Percentiles rank a stretch among this genome's conserved stretches.
These are phyloP conservation scores for Daubentonia madagascariensis DNA, from an alignment of 2,113 vertebrate species.

Conservation along the genomic window DNA sequence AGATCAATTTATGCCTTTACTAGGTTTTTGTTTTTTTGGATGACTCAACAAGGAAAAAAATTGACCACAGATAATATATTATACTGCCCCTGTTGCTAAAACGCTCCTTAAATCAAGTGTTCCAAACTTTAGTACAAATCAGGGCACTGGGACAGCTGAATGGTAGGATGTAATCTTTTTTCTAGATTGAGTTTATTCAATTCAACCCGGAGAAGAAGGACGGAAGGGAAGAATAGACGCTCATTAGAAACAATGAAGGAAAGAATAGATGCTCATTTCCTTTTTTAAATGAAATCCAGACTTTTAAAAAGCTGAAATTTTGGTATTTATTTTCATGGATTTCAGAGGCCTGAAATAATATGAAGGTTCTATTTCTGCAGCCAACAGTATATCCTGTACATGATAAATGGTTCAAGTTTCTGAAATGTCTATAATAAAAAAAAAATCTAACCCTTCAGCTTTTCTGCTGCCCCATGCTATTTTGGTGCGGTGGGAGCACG, in stretches of 20 bases:
- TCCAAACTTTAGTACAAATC: not conserved
- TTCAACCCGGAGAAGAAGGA: not conserved
- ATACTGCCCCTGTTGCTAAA: slow-evolving; percentile 28
- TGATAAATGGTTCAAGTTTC: slow-evolving; percentile 8
- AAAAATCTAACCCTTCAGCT: not conserved
- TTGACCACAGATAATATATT: slow-evolving; percentile 3
- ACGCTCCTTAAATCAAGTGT: slow-evolving; percentile 44
- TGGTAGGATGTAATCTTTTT: slow-evolving; percentile 19
- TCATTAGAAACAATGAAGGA: slow-evolving; percentile 17
- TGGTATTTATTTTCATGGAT: not conserved
- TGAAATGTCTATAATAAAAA: slow-evolving; percentile 4
- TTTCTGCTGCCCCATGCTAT: not conserved
- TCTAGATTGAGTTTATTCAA: not conserved
- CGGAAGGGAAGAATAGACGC: not conserved
- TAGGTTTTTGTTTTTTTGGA: not conserved
- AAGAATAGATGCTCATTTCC: not conserved
- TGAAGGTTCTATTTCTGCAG: not conserved
- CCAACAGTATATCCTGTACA: slow-evolving; percentile 7
- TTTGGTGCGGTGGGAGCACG: not conserved
- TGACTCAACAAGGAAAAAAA: slow-evolving; percentile 23
- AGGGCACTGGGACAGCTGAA: not conserved
- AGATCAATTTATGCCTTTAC: slow-evolving; percentile 31
- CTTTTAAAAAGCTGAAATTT: slow-evolving; percentile 2
- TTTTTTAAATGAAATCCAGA: slow-evolving; percentile 28
- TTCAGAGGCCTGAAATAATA: slow-evolving; percentile 19